Base-by-base conservation (phyloP, 2,113 vertebrate species). In the Bucco capensis region DNA sequence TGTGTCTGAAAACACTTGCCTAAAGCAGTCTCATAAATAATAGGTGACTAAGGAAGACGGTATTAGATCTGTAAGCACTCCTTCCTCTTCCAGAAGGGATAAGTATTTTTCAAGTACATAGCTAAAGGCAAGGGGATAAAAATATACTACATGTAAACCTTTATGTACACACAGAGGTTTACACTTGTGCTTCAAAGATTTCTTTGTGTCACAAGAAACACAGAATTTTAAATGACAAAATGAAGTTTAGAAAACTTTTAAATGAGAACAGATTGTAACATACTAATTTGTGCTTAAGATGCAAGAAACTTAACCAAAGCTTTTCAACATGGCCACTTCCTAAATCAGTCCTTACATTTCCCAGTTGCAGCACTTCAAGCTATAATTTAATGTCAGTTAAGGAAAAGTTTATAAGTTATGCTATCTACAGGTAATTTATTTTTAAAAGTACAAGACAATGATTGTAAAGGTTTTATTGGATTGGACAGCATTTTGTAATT, bases 1-100 rank as follows among this genome's bases (percentile, higher is more conserved):
- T 74, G 40, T 72, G 28, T 85, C 60, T 91, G 82, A 92, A 91
- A 92, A 86, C 74, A 77, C 35, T 86, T 90, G 70, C 86, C 70
- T 94, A 79, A 91, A 94, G 72, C 8, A 0, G 23, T 79, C 67
- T 88, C 33, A 75, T 88, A 93, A 94, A 92, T 89, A 94, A 73
- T 4, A 83, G 50, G 44, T 3, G 5, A 80, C 53, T 66, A 87
- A 75, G 23, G 40, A 76, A 89, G 60, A 80, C 74, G 30, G 5
- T 57, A 46, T 84, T 85, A 91, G 74, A 75, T 58, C 75, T 92
- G 24, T 24, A 79, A 75, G 38, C 31, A 75, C 13, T 75, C 49
- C 18, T 78, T 84, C 54, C 71, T 92, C 61, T 72, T 89, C 83
- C 42, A 93, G 42, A 80, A 51, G 10, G 33, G 56, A 31, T 57